These are phyloP conservation scores for Tapirus indicus DNA, from an alignment of 2,797 vertebrate species.

Conservation along the genomic window DNA sequence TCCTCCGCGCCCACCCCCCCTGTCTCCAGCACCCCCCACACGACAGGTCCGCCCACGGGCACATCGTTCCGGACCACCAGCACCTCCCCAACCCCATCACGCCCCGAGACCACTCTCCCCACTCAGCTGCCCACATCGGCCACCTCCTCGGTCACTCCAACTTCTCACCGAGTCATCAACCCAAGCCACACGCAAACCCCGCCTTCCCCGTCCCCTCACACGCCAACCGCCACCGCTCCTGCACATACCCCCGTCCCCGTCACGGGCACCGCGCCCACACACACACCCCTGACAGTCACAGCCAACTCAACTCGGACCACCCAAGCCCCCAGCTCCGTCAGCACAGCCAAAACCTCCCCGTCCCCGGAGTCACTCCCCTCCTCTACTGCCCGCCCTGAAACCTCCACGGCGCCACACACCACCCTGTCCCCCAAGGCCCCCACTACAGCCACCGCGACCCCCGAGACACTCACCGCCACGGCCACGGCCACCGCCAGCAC, in stretches of 20 bases:
- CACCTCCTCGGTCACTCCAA: neutral
- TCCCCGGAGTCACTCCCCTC: fast-evolving
- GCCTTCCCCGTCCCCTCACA: fast-evolving
- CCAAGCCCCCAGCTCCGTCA: no score
- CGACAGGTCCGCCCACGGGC: fast-evolving
- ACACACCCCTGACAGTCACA: no score
- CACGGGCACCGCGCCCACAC: neutral
- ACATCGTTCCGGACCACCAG: neutral
- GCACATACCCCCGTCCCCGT: fast-evolving
- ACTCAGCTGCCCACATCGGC: no score
- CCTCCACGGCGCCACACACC: fast-evolving
- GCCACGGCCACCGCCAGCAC: fast-evolving
- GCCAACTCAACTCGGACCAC: no score
- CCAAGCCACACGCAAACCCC: fast-evolving
- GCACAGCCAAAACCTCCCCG: neutral
- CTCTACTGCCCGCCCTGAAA: fast-evolving
- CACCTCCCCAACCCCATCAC: fast-evolving
- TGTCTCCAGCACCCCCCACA: fast-evolving
- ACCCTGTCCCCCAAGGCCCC: fast-evolving
- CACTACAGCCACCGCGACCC: fast-evolving
- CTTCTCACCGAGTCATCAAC: fast-evolving
- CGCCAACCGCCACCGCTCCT: fast-evolving
- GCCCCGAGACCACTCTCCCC: neutral
- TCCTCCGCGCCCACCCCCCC: fast-evolving
- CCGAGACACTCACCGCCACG: no score